Conservation (phyloP, 2,888 invertebrate genomes). For the Leucophora obtusa region DNA sequence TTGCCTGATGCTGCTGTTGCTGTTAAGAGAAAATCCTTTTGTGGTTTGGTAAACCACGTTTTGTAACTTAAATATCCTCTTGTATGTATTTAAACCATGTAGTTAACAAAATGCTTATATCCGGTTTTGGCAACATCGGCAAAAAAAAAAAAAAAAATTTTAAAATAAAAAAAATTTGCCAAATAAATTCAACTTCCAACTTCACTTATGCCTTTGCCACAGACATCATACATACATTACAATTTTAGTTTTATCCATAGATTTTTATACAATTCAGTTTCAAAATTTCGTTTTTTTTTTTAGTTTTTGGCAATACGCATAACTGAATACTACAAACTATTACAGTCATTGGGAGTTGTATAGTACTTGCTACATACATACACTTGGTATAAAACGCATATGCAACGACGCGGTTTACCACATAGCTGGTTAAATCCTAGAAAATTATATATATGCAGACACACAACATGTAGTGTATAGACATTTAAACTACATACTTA, state of each 20-base stretch:
- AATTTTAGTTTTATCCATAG: slow-evolving; percentile 61
- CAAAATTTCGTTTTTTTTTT: background rate
- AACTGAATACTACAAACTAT: slow-evolving; percentile 39
- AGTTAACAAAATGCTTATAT: slow-evolving; percentile 65
- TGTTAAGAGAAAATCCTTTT: slow-evolving; percentile 64
- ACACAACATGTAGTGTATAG: slow-evolving; percentile 12
- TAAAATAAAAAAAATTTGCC: slow-evolving; percentile 27
- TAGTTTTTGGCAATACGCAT: slow-evolving; percentile 50
- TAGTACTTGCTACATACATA: background rate
- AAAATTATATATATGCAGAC: slow-evolving; percentile 57
- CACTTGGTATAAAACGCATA: slow-evolving; percentile 58
- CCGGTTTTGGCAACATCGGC: slow-evolving; percentile 45
- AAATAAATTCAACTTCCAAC: slow-evolving; percentile 45
- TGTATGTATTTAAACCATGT: slow-evolving; percentile 60
- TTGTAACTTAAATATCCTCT: slow-evolving; percentile 66
- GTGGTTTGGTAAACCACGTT: slow-evolving; percentile 67
- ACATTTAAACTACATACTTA: slow-evolving; percentile 26
- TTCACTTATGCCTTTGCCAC: slow-evolving; percentile 59
- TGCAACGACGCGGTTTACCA: slow-evolving; percentile 63
- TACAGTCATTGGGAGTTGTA: slow-evolving; percentile 6
- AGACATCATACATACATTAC: slow-evolving; percentile 50
- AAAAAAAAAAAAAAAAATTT: slow-evolving; percentile 19
- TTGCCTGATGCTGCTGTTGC: slow-evolving; percentile 38
- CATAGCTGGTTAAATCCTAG: slow-evolving; percentile 59
- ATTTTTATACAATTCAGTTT: slow-evolving; percentile 26